Conservation (phyloP, 1,140 invertebrate species). For the Drosophila sulfurigaster region DNA sequence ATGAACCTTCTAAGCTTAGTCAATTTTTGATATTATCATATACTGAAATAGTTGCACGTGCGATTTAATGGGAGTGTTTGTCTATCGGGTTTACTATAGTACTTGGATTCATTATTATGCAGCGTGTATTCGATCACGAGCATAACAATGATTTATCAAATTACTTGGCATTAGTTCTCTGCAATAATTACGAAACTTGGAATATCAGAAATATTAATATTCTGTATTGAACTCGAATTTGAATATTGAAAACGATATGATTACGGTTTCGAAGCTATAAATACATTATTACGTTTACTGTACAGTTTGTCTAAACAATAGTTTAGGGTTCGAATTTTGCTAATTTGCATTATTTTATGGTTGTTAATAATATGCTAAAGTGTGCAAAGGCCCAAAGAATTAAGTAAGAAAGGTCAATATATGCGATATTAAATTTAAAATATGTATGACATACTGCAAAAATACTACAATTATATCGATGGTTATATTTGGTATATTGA, state of each 20-base stretch:
- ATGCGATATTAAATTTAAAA: too few relatives aligned
- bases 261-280: background rate
- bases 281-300: background rate
- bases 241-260: slow-evolving; percentile 5
- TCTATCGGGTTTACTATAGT: slow-evolving; percentile 2
- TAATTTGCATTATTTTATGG: background rate
- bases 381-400: too few relatives aligned
- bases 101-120: slow-evolving; percentile 14
- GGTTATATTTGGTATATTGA: too few relatives aligned
- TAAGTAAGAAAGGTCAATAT: too few relatives aligned
- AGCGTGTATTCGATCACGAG: background rate
- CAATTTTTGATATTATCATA: background rate
- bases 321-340: background rate
- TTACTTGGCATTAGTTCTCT: slow-evolving; percentile 5
- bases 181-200: background rate
- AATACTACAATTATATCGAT: too few relatives aligned
- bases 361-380: too few relatives aligned
- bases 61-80: slow-evolving; percentile 14
- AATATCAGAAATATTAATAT: background rate
- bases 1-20: slow-evolving; percentile 4
- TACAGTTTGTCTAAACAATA: too few relatives aligned
- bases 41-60: slow-evolving; percentile 19
- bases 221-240: background rate
- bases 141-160: slow-evolving; percentile 1
- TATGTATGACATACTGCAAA: too few relatives aligned